Conservation (phyloP, 1,140 invertebrate genomes). For the Gerris buenoi region DNA sequence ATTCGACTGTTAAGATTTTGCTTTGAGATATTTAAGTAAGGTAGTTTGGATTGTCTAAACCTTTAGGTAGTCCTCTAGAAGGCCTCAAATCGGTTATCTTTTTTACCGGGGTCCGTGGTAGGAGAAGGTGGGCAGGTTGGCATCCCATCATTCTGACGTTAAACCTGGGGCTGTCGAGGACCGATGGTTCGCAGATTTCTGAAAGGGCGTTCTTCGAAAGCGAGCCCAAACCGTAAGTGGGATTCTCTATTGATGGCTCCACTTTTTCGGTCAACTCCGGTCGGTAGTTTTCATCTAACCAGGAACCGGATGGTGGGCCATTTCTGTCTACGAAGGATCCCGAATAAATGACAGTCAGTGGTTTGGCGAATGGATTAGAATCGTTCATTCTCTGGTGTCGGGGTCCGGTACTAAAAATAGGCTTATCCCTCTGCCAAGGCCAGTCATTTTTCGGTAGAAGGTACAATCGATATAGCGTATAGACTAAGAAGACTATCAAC, state of each 20-base stretch:
- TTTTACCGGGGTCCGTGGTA: constrained; percentile 19
- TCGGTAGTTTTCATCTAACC: constrained; percentile 21
- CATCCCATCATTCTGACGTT: constrained; percentile 21
- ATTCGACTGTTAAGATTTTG: no score
- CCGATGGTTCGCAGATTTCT: constrained; percentile 12
- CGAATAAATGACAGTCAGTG: constrained; percentile 26
- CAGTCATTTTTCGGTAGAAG: constrained; percentile 17
- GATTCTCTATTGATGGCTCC: constrained; percentile 14
- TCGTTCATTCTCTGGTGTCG: constrained; percentile 18
- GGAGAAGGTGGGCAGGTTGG: constrained; percentile 21
- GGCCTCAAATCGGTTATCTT: constrained; percentile 40
- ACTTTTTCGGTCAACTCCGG: not conserved
- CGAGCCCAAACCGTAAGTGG: constrained; percentile 15
- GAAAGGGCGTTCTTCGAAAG: constrained; percentile 13
- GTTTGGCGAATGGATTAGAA: constrained; percentile 10
- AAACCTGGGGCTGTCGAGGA: constrained; percentile 20
- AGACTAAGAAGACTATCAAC: constrained; percentile 19
- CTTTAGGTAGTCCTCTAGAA: constrained; percentile 12
- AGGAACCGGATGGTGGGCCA: constrained; percentile 20
- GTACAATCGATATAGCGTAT: constrained; percentile 19
- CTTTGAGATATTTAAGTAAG: no score
- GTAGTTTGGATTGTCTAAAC: constrained; percentile 19
- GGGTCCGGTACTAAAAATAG: constrained; percentile 10
- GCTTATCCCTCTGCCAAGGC: constrained; percentile 23
- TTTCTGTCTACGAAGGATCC: constrained; percentile 24